Conservation (phyloP, 2,113 vertebrate genomes). For the Glaucidium brasilianum region DNA sequence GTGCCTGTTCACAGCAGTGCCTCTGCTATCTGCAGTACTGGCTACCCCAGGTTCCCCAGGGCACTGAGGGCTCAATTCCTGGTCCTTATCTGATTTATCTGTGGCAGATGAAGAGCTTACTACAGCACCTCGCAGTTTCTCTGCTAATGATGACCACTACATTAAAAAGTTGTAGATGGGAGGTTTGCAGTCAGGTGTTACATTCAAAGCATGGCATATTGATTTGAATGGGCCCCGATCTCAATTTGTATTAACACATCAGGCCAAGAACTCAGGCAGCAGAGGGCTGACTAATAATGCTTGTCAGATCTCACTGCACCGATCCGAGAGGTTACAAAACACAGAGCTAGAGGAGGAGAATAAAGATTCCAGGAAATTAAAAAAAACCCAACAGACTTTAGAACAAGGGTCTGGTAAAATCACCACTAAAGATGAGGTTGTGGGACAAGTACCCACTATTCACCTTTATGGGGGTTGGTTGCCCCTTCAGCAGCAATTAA, state of each 20-base stretch:
- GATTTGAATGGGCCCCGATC: not conserved
- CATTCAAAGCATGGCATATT: not conserved
- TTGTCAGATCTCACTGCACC: not conserved
- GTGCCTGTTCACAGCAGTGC: not conserved
- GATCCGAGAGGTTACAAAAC: accelerated
- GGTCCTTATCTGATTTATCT: not conserved
- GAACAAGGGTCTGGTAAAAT: not conserved
- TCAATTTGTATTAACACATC: not conserved
- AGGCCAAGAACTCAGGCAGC: not conserved
- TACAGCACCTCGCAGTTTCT: not conserved
- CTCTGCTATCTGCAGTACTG: not conserved
- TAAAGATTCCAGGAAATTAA: not conserved
- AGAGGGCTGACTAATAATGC: not conserved
- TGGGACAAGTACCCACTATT: not conserved
- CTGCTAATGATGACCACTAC: not conserved
- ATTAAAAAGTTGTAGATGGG: not conserved
- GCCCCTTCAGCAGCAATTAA: not conserved
- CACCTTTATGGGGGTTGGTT: not conserved
- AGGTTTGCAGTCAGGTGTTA: not conserved
- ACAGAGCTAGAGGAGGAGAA: not conserved
- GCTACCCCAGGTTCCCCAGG: not conserved
- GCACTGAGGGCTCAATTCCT: not conserved
- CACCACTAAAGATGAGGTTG: not conserved
- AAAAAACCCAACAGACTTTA: not conserved
- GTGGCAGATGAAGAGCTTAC: not conserved